Evolutionary conservation across 2,797 vertebrate species (phyloP).

Genomic region (Rhadinocentrus ornatus): DNA sequence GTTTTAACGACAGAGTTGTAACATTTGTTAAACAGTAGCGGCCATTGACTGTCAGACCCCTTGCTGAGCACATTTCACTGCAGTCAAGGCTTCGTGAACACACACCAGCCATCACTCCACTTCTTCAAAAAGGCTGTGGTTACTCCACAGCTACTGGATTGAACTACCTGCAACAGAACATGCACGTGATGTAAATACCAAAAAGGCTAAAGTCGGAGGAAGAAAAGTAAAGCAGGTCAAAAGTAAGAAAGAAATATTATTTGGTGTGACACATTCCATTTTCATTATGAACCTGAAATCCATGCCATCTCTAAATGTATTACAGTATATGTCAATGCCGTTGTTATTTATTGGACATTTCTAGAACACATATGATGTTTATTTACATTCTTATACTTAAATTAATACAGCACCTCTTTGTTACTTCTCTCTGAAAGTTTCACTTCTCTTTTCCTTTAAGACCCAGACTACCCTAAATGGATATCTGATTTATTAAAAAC

Average conservation of each 20-base stretch:
- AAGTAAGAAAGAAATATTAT: neutral
- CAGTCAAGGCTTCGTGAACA: constrained; percentile 46
- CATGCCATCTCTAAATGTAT: too few relatives aligned
- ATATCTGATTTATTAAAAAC: too few relatives aligned
- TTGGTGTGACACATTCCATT: too few relatives aligned
- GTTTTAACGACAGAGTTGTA: constrained; percentile 71
- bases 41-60: constrained; percentile 75
- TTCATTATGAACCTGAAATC: too few relatives aligned
- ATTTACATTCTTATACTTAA: neutral
- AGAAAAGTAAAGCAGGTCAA: constrained; percentile 13
- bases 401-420: neutral
- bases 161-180: constrained; percentile 4
- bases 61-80: constrained; percentile 65
- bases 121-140: constrained; percentile 28
- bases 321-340: too few relatives aligned
- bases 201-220: constrained; percentile 6
- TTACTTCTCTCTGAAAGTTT: neutral
- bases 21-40: constrained; percentile 83
- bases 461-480: too few relatives aligned
- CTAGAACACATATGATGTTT: neutral
- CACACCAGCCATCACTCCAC: constrained; percentile 46
- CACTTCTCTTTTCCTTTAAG: neutral
- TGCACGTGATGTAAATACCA: neutral
- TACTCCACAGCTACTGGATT: constrained; percentile 21
- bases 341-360: too few relatives aligned